Base-by-base conservation (phyloP, 1,140 invertebrate genomes). In the Thaumetopoea pityocampa region DNA sequence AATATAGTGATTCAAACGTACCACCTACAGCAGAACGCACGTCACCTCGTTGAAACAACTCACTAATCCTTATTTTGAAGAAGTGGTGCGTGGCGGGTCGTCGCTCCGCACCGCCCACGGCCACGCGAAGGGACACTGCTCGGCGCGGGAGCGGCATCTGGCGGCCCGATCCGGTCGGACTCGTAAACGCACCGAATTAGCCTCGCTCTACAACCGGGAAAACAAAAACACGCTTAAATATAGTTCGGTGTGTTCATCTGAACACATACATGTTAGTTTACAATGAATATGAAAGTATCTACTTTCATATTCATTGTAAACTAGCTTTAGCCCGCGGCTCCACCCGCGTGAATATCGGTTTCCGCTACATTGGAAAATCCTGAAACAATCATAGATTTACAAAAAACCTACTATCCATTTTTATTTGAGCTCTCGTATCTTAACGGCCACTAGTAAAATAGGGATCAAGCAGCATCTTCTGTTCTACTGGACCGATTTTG, bases 111-210 rank as follows among this genome's bases (percentile, higher is more conserved):
- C 23, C 54, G 48, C 51, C 50, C 52, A 58, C 54, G 37, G 29
- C 12, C 46, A 46, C 59, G 50, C 49, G 54, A 67, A 70, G 65
- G 67, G 70, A 70, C 65, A 63, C 51, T 50, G 53, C 48, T 38
- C 45, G 61, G 68, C 71, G 77, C 76, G 77, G 71, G 77, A 76
- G 56, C 49, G 50, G 63, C 61, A 76, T 70, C 66, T 69, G 71
- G 64, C 52, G 48, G 58, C 37, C 46, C 57, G 62, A 38, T 67
- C 67, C 68, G 67, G 64, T 59, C 55, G 45, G 40, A 52, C 54
- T 76, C 73, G 70, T 81, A 81, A 81, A 81, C 69, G 53, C 63
- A 40, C 45, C 65, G 66, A 78, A 68, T 79, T 80, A 74, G 73
- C 19, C 27, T n/a, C 27, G 18, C 26, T 29, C 26, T 10, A 60